Percentiles rank a stretch among this genome's conserved stretches.
Conservation (phyloP, 2,113 vertebrate species). For the Anoura caudifer region DNA sequence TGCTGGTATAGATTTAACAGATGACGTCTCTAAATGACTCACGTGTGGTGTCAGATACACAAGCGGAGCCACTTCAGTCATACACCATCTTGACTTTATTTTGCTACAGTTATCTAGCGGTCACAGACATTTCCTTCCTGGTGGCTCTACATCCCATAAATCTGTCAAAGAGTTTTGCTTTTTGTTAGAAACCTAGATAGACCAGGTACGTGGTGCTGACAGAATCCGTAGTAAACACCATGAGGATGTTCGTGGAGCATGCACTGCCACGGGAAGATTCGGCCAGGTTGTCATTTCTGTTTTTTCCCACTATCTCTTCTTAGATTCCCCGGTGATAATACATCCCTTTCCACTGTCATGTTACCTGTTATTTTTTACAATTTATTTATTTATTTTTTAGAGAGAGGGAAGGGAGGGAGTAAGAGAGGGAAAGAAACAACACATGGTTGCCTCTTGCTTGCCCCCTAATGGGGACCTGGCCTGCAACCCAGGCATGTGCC, state of each 20-base stretch:
- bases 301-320: no score
- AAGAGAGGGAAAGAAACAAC: no score
- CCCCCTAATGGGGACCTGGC: no score
- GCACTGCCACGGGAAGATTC: neutral
- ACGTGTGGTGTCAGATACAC: no score
- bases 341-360: neutral
- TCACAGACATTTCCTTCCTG: neutral
- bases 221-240: neutral
- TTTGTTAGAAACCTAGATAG: neutral
- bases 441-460: no score
- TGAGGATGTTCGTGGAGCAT: neutral
- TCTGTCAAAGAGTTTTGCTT: neutral
- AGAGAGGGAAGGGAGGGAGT: no score
- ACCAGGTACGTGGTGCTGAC: neutral
- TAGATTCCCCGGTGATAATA: neutral
- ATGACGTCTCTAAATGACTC: neutral
- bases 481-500: no score
- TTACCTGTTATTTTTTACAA: neutral
- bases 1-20: neutral
- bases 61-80: neutral
- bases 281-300: neutral
- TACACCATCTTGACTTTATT: neutral
- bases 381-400: no score
- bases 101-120: neutral
- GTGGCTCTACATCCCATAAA: neutral